These are phyloP conservation scores for Gallinago paraguaiae DNA, from an alignment of 2,113 vertebrate genomes.

Conservation along the genomic window DNA sequence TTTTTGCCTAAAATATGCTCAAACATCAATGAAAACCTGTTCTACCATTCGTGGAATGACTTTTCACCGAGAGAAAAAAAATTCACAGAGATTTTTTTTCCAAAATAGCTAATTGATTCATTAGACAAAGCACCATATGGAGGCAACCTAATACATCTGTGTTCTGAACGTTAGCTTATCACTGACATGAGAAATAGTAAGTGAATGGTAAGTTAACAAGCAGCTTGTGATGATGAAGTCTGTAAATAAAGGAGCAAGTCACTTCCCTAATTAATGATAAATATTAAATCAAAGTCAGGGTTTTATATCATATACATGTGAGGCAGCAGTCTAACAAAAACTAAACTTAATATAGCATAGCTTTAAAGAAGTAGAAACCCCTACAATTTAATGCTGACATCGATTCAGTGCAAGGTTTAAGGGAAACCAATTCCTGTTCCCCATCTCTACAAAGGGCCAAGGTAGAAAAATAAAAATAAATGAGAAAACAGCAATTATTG, in stretches of 20 bases:
- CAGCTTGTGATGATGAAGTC: conserved; percentile 47
- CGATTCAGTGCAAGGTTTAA: fast-evolving
- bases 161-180: conserved; percentile 20
- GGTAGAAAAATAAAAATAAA: not conserved
- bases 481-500: not conserved
- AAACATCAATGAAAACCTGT: not conserved
- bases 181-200: conserved; percentile 27
- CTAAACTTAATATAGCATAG: not conserved
- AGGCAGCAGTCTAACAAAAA: not conserved
- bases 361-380: not conserved
- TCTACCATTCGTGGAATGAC: not conserved
- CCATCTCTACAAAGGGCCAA: not conserved
- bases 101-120: conserved; percentile 39
- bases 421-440: not conserved
- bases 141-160: conserved; percentile 54
- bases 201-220: conserved; percentile 39
- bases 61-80: not conserved
- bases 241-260: conserved; percentile 54
- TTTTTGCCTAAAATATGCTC: not conserved
- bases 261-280: conserved; percentile 56
- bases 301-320: not conserved
- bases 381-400: not conserved
- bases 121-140: conserved; percentile 66
- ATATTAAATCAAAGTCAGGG: conserved; percentile 38
- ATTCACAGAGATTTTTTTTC: not conserved